Conservation (phyloP, 2,797 vertebrate genomes). For the Sebastes paucispinis region DNA sequence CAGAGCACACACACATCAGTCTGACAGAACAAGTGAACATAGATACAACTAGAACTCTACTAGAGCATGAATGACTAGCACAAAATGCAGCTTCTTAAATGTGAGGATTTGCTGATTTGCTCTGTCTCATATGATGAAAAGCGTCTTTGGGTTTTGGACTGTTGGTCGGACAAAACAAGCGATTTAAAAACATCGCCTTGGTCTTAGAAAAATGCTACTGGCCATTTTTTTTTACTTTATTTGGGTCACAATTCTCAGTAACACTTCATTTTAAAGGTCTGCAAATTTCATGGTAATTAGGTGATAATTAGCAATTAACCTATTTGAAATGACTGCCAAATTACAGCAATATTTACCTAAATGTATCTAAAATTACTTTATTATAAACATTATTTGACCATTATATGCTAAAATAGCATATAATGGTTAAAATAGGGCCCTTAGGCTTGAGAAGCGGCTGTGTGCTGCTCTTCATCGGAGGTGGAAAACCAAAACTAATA, state of each 20-base stretch:
- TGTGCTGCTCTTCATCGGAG: too few relatives aligned
- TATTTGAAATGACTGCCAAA: too few relatives aligned
- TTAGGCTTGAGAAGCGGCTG: too few relatives aligned
- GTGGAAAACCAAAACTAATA: too few relatives aligned
- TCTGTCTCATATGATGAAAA: neutral
- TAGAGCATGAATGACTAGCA: neutral
- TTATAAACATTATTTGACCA: accelerated
- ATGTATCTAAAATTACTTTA: too few relatives aligned
- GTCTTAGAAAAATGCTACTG: neutral
- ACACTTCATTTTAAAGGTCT: too few relatives aligned
- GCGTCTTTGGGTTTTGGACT: neutral
- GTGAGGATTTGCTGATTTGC: neutral
- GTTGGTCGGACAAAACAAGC: neutral
- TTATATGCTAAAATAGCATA: too few relatives aligned
- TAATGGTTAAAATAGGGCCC: too few relatives aligned
- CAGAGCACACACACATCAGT: neutral
- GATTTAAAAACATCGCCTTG: neutral
- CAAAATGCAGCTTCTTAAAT: neutral
- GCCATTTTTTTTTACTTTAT: neutral
- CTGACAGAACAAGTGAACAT: slow-evolving; percentile 1
- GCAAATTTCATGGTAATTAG: too few relatives aligned
- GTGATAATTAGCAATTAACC: too few relatives aligned
- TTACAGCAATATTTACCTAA: too few relatives aligned
- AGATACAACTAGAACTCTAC: neutral
- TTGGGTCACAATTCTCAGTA: too few relatives aligned